These are phyloP conservation scores for Magallana gigas DNA, from an alignment of 1,140 invertebrate species.

Conservation along the genomic window DNA sequence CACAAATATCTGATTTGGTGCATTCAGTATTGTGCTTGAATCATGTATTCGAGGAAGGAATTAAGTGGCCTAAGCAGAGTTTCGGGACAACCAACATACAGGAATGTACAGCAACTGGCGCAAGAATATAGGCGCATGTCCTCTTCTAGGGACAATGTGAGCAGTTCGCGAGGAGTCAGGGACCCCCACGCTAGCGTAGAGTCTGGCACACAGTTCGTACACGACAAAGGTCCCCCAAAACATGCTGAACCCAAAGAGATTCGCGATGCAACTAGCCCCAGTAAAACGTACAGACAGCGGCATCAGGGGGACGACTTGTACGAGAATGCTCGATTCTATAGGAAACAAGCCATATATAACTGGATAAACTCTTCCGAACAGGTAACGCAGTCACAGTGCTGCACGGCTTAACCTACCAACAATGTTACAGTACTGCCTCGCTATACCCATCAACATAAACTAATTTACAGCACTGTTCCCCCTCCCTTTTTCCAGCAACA, in stretches of 20 bases:
- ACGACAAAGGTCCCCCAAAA: background rate
- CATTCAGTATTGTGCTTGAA: background rate
- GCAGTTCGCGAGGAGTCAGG: background rate
- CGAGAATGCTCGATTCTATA: conserved; percentile 8
- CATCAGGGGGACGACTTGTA: background rate
- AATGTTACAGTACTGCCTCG: too few relatives aligned
- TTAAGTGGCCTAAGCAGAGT: background rate
- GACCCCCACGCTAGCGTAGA: background rate
- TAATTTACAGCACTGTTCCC: too few relatives aligned
- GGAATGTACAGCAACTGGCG: conserved; percentile 1
- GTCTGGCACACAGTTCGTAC: background rate
- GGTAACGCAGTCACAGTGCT: background rate
- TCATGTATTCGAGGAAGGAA: conserved; percentile 20
- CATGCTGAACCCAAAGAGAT: background rate
- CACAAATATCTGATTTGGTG: background rate
- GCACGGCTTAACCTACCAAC: too few relatives aligned
- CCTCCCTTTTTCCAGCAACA: too few relatives aligned
- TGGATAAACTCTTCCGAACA: conserved; percentile 14
- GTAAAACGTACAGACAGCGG: background rate
- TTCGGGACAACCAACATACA: background rate
- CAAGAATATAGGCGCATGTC: background rate
- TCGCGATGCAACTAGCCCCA: background rate
- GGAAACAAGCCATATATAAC: conserved; percentile 14
- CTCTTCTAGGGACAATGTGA: conserved; percentile 13
- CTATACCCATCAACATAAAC: too few relatives aligned